phyloP scores from a whole-genome alignment of 1,140 invertebrate species.

The Polypedilum vanderplanki region DNA sequence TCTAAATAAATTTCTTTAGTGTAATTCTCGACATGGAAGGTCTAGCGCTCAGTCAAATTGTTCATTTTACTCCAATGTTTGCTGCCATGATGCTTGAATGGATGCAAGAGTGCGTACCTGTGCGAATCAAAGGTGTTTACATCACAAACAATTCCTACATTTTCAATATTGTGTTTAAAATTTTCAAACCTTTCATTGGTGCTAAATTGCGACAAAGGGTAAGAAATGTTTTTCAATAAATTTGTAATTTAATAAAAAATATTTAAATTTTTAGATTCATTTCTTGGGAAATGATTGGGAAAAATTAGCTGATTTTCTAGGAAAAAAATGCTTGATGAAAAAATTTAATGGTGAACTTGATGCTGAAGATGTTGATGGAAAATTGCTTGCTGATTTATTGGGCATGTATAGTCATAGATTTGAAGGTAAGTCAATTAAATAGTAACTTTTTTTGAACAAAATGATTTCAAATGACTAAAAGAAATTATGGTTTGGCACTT shows the following conservation, averaged over 20 bases:
- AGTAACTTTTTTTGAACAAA: neutral
- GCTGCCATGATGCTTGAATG: conserved; percentile 57
- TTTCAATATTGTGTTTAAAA: conserved; percentile 65
- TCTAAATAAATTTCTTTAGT: conserved; percentile 38
- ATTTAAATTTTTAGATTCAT: neutral
- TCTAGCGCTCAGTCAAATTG: conserved; percentile 56
- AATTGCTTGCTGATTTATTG: neutral
- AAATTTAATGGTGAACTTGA: neutral
- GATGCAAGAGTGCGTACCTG: conserved; percentile 58
- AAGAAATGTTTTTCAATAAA: conserved; percentile 32
- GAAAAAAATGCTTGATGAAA: neutral
- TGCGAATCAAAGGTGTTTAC: conserved; percentile 63
- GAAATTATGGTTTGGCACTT: too few relatives aligned
- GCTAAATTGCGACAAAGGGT: conserved; percentile 55
- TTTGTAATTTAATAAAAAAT: neutral
- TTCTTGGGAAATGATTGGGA: neutral
- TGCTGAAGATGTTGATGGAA: neutral
- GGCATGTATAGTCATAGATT: neutral
- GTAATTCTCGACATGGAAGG: conserved; percentile 64
- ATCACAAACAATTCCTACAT: conserved; percentile 71
- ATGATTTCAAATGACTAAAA: too few relatives aligned
- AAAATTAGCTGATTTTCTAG: neutral
- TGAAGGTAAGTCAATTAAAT: neutral
- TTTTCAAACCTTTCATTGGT: conserved; percentile 73
- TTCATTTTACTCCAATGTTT: conserved; percentile 62